Base-by-base conservation (phyloP, 1,140 invertebrate species). In the Octopus bimaculoides region DNA sequence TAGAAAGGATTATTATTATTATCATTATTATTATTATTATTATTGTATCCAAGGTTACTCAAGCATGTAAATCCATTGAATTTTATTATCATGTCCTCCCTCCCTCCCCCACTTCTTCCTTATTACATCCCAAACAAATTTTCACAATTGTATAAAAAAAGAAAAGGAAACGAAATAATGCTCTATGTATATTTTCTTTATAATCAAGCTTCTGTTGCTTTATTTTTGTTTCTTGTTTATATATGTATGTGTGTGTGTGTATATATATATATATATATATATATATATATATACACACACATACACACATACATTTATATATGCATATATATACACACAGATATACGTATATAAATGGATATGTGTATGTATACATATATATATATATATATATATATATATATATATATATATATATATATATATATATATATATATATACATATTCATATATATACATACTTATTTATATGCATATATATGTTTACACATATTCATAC, bases 361-460 rank as follows among this genome's bases (percentile, higher is more conserved):
- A 4, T 75, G 2, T 26, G 52, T 10, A 4, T 75, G 20, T 75
- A 75, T 52, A 4, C 4, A 52, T 75, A 26, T 52, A 52, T 75
- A 52, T 75, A 52, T 26, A 3, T 26, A 20, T 75, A 10, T 4
- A 20, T 26, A 26, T 75, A 26, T 26, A 26, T 26, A 26, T 75
- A 4, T 20, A 75, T 26, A 26, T 75, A 26, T 26, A 4, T 20
- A 26, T 10, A 75, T 75, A 26, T 75, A 75, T 75, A 75, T 75
- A 1, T 75, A 26, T 75, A 75, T 4, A 26, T 75, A 75, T 75
- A 75, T 75, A 75, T 75, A 75, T 75, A 4, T 26, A 75, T 75
- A 26, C 4, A 75, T 75, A 75, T 75, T 3, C 4, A 75, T 26
- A 75, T 75, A 75, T 75, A 75, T 75, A 75, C 4, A 26, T 75